Conservation (phyloP, 2,888 invertebrate species). For the Ochlodes sylvanus region DNA sequence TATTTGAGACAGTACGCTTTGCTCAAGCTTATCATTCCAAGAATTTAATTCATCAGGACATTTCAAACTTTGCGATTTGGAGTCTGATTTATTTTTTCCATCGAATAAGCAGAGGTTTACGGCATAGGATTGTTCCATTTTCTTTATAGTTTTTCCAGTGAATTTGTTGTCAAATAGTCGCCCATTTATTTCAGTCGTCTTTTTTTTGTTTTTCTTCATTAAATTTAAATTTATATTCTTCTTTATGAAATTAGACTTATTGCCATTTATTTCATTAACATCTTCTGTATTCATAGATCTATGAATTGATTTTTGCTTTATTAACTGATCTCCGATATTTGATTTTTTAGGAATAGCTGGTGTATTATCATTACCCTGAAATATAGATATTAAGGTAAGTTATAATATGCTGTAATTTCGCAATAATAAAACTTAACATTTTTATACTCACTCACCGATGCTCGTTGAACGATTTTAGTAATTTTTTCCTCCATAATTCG, state of each 20-base stretch:
- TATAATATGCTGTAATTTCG: not conserved
- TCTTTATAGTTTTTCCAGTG: slow-evolving; percentile 43
- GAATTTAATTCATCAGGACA: slow-evolving; percentile 28
- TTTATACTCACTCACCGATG: slow-evolving; percentile 56
- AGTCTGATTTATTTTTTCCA: slow-evolving; percentile 50
- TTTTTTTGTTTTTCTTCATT: slow-evolving; percentile 16
- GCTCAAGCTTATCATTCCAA: slow-evolving; percentile 47
- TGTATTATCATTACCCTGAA: slow-evolving; percentile 33
- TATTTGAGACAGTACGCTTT: slow-evolving; percentile 45
- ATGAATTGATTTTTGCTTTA: slow-evolving; percentile 29
- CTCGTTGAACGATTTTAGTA: slow-evolving; percentile 56
- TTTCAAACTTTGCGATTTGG: slow-evolving; percentile 38
- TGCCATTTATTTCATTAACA: not conserved
- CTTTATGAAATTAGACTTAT: slow-evolving; percentile 7
- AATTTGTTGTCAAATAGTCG: not conserved
- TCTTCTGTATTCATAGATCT: slow-evolving; percentile 37
- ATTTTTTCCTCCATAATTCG: slow-evolving; percentile 68
- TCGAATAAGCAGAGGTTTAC: slow-evolving; percentile 71
- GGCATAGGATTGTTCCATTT: slow-evolving; percentile 56
- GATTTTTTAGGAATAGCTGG: slow-evolving; percentile 29
- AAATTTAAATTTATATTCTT: slow-evolving; percentile 5
- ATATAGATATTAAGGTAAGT: not conserved
- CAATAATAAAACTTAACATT: slow-evolving; percentile 2
- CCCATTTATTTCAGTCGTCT: slow-evolving; percentile 1
- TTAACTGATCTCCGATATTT: slow-evolving; percentile 18